These are phyloP conservation scores for Eublepharis macularius DNA, from an alignment of 2,113 vertebrate genomes.

Conservation along the genomic window DNA sequence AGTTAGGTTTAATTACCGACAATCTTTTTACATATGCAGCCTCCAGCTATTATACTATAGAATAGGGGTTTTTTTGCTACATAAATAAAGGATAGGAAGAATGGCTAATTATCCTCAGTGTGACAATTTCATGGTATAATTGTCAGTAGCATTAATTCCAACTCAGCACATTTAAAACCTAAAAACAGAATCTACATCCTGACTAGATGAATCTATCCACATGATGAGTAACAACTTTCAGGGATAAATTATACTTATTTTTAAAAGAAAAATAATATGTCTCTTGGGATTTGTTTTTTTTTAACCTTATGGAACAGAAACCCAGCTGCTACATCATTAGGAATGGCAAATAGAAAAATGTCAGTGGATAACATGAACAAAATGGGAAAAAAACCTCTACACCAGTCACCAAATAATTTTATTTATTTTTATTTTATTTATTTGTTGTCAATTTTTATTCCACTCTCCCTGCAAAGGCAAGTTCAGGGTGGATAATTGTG, in stretches of 20 bases:
- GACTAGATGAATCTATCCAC: slow-evolving; percentile 40
- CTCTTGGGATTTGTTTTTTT: slow-evolving; percentile 12
- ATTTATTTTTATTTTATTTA: too few relatives aligned
- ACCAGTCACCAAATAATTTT: slow-evolving; percentile 15
- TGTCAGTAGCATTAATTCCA: slow-evolving; percentile 53
- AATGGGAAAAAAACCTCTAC: background rate
- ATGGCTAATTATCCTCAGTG: slow-evolving; percentile 45
- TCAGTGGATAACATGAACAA: slow-evolving; percentile 26
- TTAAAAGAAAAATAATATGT: slow-evolving; percentile 16
- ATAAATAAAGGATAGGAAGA: slow-evolving; percentile 51
- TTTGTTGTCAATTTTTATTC: too few relatives aligned
- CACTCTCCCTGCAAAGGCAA: too few relatives aligned
- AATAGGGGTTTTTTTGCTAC: slow-evolving; percentile 42
- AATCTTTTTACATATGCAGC: slow-evolving; percentile 33
- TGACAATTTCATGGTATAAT: slow-evolving; percentile 43
- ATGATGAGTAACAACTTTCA: slow-evolving; percentile 31
- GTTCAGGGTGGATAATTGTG: too few relatives aligned
- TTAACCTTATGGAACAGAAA: slow-evolving; percentile 40
- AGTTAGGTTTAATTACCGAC: slow-evolving; percentile 9
- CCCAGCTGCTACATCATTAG: slow-evolving; percentile 40
- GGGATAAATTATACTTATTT: slow-evolving; percentile 12
- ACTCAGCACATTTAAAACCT: slow-evolving; percentile 34
- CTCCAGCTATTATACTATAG: slow-evolving; percentile 40
- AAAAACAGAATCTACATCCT: slow-evolving; percentile 28
- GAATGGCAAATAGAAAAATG: slow-evolving; percentile 41